Conservation (phyloP, 2,797 vertebrate species). For the Phrynocephalus forsythii region DNA sequence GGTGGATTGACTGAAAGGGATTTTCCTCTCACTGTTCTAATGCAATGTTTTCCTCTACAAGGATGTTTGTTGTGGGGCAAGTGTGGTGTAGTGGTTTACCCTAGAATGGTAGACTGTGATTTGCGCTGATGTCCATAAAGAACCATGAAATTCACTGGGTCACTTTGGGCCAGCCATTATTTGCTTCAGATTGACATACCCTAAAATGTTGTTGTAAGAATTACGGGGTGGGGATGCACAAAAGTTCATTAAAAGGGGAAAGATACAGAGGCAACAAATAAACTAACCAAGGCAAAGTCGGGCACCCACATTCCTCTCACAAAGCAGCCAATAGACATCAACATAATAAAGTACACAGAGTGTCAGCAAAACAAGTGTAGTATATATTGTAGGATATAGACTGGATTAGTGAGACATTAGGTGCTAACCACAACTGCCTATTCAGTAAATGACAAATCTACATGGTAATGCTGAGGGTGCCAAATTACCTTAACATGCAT, state of each 20-base stretch:
- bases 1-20: too few species aligned
- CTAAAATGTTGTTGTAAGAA: too few species aligned
- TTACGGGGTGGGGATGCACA: too few species aligned
- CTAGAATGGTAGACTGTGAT: too few species aligned
- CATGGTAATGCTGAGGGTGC: not conserved
- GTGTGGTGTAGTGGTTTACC: too few species aligned
- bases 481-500: not conserved
- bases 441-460: not conserved
- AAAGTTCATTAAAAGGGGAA: not conserved
- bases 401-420: not conserved
- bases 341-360: not conserved
- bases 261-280: not conserved
- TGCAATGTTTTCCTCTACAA: too few species aligned
- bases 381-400: not conserved
- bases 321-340: not conserved
- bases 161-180: too few species aligned
- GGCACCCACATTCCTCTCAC: not conserved
- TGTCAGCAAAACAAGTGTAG: not conserved
- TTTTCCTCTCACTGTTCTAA: too few species aligned
- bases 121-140: too few species aligned
- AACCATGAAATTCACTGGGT: too few species aligned
- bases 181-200: too few species aligned
- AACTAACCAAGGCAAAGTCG: not conserved
- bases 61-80: too few species aligned
- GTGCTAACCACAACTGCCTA: not conserved